phyloP scores from a whole-genome alignment of 2,113 vertebrate genomes.

The Sprattus sprattus region DNA sequence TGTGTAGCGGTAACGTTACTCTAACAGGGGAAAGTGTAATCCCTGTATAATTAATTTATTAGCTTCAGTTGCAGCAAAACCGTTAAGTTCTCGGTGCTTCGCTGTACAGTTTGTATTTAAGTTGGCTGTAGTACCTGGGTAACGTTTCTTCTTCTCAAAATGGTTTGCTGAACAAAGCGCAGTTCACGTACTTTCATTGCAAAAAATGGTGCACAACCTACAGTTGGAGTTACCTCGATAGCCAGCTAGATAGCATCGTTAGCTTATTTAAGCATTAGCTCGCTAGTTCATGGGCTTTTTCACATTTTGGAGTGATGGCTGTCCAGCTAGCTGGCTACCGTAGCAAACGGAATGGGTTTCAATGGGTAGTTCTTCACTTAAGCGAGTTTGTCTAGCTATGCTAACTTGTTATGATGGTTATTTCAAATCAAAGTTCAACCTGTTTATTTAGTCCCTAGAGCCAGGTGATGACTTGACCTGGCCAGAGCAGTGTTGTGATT shows the following conservation, averaged over 20 bases:
- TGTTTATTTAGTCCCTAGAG: background rate
- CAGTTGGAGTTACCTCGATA: background rate
- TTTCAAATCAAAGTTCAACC: background rate
- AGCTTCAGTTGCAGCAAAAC: background rate
- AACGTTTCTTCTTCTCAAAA: background rate
- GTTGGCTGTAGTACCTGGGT: background rate
- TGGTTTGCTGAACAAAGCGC: background rate
- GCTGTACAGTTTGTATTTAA: background rate
- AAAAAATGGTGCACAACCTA: background rate
- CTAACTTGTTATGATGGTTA: background rate
- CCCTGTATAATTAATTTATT: background rate
- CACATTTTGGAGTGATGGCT: constrained; percentile 10
- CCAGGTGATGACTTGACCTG: background rate
- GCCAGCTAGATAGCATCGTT: constrained; percentile 3
- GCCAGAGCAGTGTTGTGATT: background rate
- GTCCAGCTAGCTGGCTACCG: constrained; percentile 12
- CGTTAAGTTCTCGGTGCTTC: background rate
- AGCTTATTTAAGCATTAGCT: constrained; percentile 6
- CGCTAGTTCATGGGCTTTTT: background rate
- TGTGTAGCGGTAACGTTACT: background rate
- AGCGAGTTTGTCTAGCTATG: background rate
- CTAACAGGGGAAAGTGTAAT: background rate
- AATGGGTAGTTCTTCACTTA: background rate
- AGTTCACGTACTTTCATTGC: background rate
- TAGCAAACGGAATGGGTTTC: constrained; percentile 13